Conservation (phyloP, 2,797 vertebrate genomes). For the Lycodopsis pacificus region DNA sequence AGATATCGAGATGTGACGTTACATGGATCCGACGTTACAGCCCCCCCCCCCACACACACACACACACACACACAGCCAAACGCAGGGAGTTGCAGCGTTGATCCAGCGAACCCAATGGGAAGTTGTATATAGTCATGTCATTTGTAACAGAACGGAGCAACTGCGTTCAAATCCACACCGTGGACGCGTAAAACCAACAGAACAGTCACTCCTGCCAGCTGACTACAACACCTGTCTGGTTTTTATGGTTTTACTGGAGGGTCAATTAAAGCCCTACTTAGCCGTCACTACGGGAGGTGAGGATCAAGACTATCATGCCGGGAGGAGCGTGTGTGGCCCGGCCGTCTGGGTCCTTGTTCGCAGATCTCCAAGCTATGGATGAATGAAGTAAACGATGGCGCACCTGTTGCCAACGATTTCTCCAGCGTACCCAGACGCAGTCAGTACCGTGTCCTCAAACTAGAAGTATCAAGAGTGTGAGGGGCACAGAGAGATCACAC, state of each 20-base stretch:
- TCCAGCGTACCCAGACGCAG: background rate
- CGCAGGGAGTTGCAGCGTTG: background rate
- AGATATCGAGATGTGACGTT: slow-evolving; percentile 51
- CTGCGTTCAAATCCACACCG: too few species aligned
- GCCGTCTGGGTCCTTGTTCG: slow-evolving; percentile 31
- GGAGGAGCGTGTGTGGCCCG: slow-evolving; percentile 23
- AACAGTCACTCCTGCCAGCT: background rate
- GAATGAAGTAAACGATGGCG: slow-evolving; percentile 28
- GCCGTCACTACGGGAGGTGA: slow-evolving; percentile 8
- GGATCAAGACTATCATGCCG: slow-evolving; percentile 20
- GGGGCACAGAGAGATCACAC: slow-evolving; percentile 27
- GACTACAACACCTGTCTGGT: background rate
- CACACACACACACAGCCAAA: slow-evolving; percentile 2
- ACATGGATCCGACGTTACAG: slow-evolving; percentile 22
- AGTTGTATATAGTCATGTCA: background rate
- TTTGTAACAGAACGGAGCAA: slow-evolving; percentile 1
- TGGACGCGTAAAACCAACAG: background rate
- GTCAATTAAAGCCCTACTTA: slow-evolving; percentile 2
- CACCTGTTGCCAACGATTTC: slow-evolving; percentile 43
- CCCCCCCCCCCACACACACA: background rate
- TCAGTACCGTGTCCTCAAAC: background rate
- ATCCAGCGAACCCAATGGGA: slow-evolving; percentile 22
- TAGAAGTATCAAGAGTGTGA: slow-evolving; percentile 9
- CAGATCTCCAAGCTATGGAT: slow-evolving; percentile 13
- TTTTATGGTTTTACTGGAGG: background rate